A percentile compares a stretch with the other conserved stretches of the same genome.
These are phyloP conservation scores for Chrysochloris asiatica DNA, from an alignment of 2,113 vertebrate species.

Conservation along the genomic window DNA sequence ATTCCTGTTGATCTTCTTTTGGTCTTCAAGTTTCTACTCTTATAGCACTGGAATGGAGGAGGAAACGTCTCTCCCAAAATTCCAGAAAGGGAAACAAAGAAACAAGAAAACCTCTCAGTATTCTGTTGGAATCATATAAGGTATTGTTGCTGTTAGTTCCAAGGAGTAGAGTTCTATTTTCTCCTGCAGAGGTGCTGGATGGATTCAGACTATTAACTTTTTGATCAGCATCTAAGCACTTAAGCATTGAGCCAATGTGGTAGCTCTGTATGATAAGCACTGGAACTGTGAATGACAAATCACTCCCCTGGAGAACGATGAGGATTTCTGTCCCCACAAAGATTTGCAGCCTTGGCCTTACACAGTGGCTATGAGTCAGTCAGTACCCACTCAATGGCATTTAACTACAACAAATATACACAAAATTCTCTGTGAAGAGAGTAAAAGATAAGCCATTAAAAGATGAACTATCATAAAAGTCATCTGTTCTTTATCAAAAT, in stretches of 20 bases:
- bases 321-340: no score
- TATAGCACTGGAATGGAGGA: background rate
- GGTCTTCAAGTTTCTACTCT: background rate
- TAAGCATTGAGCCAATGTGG: background rate
- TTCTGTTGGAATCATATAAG: background rate
- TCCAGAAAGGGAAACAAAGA: background rate
- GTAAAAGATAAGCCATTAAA: background rate
- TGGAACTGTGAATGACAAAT: no score
- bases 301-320: no score
- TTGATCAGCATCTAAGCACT: background rate
- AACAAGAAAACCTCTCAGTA: background rate
- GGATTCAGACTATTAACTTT: no score
- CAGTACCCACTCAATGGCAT: no score
- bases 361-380: no score
- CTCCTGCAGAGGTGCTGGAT: background rate
- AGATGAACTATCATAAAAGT: background rate
- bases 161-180: background rate
- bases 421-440: background rate
- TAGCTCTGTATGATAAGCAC: no score
- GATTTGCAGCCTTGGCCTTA: no score
- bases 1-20: background rate
- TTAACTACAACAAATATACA: no score
- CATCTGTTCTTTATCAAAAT: constrained; percentile 4
- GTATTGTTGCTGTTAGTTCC: background rate
- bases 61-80: background rate